phyloP scores from a whole-genome alignment of 1,140 invertebrate genomes.

The Nasonia giraulti region DNA sequence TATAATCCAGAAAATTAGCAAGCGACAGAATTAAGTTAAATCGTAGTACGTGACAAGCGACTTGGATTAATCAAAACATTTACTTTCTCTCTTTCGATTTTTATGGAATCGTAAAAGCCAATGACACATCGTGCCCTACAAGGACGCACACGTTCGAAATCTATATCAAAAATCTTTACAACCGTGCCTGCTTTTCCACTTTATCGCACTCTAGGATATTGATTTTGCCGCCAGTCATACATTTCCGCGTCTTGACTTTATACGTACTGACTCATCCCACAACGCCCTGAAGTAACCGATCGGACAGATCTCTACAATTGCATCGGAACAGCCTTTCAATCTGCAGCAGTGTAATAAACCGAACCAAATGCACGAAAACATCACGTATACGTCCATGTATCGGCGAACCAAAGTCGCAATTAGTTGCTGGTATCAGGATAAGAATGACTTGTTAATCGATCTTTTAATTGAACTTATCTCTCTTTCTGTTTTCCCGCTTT shows the following conservation, averaged over 20 bases:
- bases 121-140: neutral
- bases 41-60: too few relatives aligned
- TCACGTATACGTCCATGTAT: too few relatives aligned
- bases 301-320: neutral
- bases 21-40: too few relatives aligned
- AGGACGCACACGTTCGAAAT: too few relatives aligned
- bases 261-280: neutral
- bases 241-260: neutral
- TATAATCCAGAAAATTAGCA: too few relatives aligned
- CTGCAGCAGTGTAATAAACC: neutral
- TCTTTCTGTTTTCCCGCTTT: neutral
- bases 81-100: neutral
- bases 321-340: neutral
- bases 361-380: neutral
- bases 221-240: neutral
- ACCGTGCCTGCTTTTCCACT: neutral
- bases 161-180: neutral
- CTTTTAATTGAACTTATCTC: neutral
- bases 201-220: neutral
- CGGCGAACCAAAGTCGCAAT: neutral
- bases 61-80: too few relatives aligned
- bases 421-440: neutral
- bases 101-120: neutral
- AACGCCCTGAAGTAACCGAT: neutral
- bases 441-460: neutral